Conservation (phyloP, 1,140 invertebrate species). For the Pogonomyrmex californicus region DNA sequence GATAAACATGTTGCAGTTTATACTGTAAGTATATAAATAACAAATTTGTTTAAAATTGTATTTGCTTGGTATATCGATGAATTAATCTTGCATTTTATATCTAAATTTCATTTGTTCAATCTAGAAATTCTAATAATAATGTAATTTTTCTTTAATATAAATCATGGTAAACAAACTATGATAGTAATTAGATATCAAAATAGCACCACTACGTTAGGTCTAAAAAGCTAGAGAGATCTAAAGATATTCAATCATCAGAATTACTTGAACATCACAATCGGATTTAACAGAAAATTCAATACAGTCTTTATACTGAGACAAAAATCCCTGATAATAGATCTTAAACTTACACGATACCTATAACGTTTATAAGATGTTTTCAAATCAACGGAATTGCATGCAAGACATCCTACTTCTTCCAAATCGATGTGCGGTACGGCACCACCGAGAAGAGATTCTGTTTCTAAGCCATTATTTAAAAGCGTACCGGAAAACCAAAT, state of each 20-base stretch:
- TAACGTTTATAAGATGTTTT: slow-evolving; percentile 85
- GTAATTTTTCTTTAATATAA: slow-evolving; percentile 1
- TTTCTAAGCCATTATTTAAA: slow-evolving; percentile 79
- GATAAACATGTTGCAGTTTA: neutral
- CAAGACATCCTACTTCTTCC: slow-evolving; percentile 90
- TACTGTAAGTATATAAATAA: neutral
- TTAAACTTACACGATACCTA: slow-evolving; percentile 85
- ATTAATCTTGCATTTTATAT: neutral
- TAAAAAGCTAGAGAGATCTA: slow-evolving; percentile 45
- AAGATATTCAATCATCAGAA: neutral
- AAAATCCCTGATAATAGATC: slow-evolving; percentile 87
- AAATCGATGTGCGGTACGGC: slow-evolving; percentile 88
- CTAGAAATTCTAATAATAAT: neutral
- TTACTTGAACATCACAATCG: slow-evolving; percentile 91
- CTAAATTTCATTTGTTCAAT: slow-evolving; percentile 14
- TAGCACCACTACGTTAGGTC: neutral
- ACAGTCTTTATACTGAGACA: slow-evolving; percentile 90
- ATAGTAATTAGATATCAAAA: neutral
- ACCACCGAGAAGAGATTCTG: slow-evolving; percentile 88
- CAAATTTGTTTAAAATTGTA: slow-evolving; percentile 19
- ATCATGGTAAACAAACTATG: neutral
- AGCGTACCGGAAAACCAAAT: slow-evolving; percentile 91
- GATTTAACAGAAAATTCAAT: slow-evolving; percentile 92
- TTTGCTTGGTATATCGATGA: slow-evolving; percentile 10
- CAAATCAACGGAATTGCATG: slow-evolving; percentile 88